Percentiles rank a stretch among this genome's conserved stretches.
These are phyloP conservation scores for Barnardius zonarius DNA, from an alignment of 2,113 vertebrate genomes.

Conservation along the genomic window DNA sequence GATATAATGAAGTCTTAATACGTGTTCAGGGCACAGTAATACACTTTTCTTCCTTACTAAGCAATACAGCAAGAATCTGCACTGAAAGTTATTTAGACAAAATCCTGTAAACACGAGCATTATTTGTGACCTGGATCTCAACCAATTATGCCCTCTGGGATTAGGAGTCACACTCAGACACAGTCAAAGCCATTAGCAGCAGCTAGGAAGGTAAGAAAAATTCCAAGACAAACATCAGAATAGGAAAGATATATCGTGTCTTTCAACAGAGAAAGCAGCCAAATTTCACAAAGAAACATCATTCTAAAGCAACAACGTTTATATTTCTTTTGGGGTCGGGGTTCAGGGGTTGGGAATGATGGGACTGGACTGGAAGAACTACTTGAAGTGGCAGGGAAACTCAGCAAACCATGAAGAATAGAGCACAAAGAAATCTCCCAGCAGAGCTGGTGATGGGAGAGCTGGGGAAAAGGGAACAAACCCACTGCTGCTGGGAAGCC, in stretches of 20 bases:
- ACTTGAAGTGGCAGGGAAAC: neutral
- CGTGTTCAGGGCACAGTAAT: neutral
- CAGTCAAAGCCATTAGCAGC: neutral
- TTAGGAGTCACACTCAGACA: neutral
- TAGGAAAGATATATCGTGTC: neutral
- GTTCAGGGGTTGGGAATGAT: neutral
- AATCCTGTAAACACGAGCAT: neutral
- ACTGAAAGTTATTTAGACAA: neutral
- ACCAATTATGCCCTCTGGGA: neutral
- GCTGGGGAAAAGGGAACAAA: neutral
- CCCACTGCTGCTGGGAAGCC: neutral
- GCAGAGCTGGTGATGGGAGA: neutral
- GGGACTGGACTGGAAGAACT: neutral
- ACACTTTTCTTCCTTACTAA: neutral
- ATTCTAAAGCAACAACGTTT: neutral
- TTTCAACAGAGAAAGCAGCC: neutral
- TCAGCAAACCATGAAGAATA: neutral
- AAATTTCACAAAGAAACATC: neutral
- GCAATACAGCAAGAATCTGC: neutral
- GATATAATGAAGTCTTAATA: neutral
- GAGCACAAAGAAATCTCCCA: neutral
- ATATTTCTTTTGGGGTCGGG: neutral
- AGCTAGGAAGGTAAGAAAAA: neutral
- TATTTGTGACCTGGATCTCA: neutral
- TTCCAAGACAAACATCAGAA: neutral